phyloP scores from a whole-genome alignment of 92 coral and sea anemone genomes.

The Muricea muricata region DNA sequence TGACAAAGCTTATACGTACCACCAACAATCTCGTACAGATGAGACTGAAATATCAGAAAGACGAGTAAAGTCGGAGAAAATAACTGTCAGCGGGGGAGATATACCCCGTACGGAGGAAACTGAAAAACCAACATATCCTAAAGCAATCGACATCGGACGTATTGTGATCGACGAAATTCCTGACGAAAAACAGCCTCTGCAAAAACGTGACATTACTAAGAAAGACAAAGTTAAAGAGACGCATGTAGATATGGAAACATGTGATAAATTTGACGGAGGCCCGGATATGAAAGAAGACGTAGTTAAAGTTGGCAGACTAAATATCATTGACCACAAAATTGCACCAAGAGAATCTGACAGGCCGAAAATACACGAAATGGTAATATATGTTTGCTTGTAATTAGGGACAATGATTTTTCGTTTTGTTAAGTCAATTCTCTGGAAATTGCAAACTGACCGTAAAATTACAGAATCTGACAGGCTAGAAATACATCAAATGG shows the following conservation, averaged over 20 bases:
- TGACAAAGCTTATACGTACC: constrained; percentile 1
- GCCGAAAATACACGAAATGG: background rate
- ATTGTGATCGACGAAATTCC: background rate
- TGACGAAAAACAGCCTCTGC: background rate
- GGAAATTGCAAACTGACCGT: too few relatives aligned
- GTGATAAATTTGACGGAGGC: background rate
- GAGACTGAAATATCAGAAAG: background rate
- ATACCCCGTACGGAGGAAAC: background rate
- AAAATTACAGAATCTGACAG: too few relatives aligned
- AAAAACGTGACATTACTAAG: background rate
- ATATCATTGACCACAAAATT: constrained; percentile 2
- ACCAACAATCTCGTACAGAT: background rate
- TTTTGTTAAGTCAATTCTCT: too few relatives aligned
- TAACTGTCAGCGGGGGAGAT: constrained; percentile 4
- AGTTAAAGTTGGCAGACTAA: constrained; percentile 16
- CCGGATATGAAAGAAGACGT: background rate
- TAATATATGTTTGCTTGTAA: too few relatives aligned
- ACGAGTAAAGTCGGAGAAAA: background rate
- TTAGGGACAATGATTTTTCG: background rate
- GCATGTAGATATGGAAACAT: background rate
- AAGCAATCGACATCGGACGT: constrained; percentile 10
- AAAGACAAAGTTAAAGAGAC: background rate
- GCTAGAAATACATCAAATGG: too few relatives aligned
- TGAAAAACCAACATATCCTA: constrained; percentile 20
- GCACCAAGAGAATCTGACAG: background rate